Base-by-base conservation (phyloP, 1,140 invertebrate species). In the Drosophila mayri region DNA sequence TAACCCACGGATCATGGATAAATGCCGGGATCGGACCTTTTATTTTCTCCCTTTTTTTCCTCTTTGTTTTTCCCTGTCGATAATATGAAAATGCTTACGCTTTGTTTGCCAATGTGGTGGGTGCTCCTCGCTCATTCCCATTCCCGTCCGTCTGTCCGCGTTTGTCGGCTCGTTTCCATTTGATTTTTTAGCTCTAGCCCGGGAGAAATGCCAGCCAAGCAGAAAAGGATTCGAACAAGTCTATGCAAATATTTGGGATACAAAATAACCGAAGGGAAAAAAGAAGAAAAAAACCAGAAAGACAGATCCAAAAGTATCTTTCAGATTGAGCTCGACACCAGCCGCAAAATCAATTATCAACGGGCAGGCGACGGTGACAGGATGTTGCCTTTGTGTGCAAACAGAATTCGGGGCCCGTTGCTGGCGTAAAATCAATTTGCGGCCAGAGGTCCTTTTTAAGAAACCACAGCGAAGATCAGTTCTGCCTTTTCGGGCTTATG, bases 321-420 rank as follows among this genome's bases (percentile, higher is more conserved):
- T n/a, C 44, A 58, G 70, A 90, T 91, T 76, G 62, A 67, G 77
- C 54, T 20, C 50, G 30, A 1, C 30, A 20, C 18, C 61, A 62
- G 79, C 91, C 91, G 79, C 91, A 91, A 92, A 92, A 92, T 92
- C 90, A 92, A 92, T 92, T 92, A 91, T 92, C 74, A 92, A 92
- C 88, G 87, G 72, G 41, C 66, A 57, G 54, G 30, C 43, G 44
- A 18, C 55, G 65, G 35, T 72, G 66, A 74, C 79, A 82, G 74
- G 61, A 74, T 76, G 54, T 82, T 80, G 79, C 75, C 55, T 81
- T 66, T 87, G 84, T 87, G 80, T 73, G 84, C 82, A 85, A 86
- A 85, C 82, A 85, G 70, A 79, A 68, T 61, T 62, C 73, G 57
- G 40, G 50, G 62, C 75, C 59, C 60, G 62, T 32, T 57, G 50